Evolutionary conservation across 2,888 invertebrate genomes (phyloP).

Genomic region (Agapetus fuscipes): DNA sequence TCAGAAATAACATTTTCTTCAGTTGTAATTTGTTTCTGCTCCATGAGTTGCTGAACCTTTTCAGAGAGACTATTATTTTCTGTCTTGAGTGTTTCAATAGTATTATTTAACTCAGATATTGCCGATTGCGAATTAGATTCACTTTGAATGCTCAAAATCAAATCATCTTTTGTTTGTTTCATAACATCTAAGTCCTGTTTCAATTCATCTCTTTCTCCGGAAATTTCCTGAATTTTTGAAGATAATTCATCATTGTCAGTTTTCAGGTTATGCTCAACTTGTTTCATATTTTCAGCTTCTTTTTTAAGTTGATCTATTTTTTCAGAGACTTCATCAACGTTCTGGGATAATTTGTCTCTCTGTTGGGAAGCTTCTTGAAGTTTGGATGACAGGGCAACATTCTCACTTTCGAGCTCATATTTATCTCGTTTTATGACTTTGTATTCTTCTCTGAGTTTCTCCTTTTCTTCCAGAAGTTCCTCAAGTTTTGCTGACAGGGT

Average conservation of each 20-base stretch:
- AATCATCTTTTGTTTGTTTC: neutral
- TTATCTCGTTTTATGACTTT: constrained; percentile 36
- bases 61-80: constrained; percentile 29
- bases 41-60: constrained; percentile 25
- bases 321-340: too few relatives aligned
- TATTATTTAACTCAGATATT: too few relatives aligned
- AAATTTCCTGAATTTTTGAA: constrained; percentile 41
- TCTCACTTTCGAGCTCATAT: too few relatives aligned
- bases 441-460: constrained; percentile 35
- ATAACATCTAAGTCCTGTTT: constrained; percentile 33
- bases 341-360: too few relatives aligned
- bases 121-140: too few relatives aligned
- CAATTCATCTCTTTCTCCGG: constrained; percentile 40
- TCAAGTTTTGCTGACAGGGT: constrained; percentile 40
- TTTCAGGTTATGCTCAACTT: constrained; percentile 49
- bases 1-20: constrained; percentile 14
- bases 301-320: too few relatives aligned
- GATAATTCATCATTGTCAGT: constrained; percentile 49
- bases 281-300: too few relatives aligned
- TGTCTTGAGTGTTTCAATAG: constrained; percentile 38
- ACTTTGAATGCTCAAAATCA: neutral
- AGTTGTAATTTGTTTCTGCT: constrained; percentile 11
- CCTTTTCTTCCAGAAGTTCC: constrained; percentile 43
- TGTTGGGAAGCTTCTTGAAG: constrained; percentile 31
- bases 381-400: constrained; percentile 27